Conservation (phyloP, 1,140 invertebrate genomes). For the Euschistus heros region DNA sequence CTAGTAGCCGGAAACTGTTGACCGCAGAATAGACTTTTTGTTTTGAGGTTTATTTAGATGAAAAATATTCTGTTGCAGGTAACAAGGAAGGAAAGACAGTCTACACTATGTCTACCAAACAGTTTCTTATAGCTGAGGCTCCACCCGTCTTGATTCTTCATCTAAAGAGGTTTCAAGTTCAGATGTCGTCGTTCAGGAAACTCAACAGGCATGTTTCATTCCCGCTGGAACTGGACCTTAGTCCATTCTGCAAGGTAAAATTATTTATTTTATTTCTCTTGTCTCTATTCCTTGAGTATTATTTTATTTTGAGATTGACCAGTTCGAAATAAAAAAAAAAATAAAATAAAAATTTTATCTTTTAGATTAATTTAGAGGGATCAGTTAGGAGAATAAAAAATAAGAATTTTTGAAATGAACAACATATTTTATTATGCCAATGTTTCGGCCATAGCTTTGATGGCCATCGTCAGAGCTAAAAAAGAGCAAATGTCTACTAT, state of each 20-base stretch:
- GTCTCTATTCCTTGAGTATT: conserved; percentile 3
- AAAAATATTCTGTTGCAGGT: conserved; percentile 31
- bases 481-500: no score
- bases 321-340: not conserved
- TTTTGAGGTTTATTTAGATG: no score
- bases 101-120: conserved; percentile 82
- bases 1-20: no score
- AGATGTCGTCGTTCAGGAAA: conserved; percentile 56
- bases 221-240: conserved; percentile 72
- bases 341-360: not conserved
- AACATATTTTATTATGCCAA: no score
- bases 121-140: conserved; percentile 79
- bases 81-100: conserved; percentile 57
- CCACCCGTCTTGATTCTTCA: conserved; percentile 91
- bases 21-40: no score
- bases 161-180: conserved; percentile 78
- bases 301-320: conserved; percentile 20
- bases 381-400: no score
- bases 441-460: no score
- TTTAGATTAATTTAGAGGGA: not conserved
- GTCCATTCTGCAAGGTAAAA: conserved; percentile 61
- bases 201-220: conserved; percentile 79
- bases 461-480: no score
- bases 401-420: no score
- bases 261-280: not conserved